Percentiles rank a stretch among this genome's conserved stretches.
Evolutionary conservation across 2,113 vertebrate species (phyloP).

Genomic region (Chamaetylas fuelleborni): DNA sequence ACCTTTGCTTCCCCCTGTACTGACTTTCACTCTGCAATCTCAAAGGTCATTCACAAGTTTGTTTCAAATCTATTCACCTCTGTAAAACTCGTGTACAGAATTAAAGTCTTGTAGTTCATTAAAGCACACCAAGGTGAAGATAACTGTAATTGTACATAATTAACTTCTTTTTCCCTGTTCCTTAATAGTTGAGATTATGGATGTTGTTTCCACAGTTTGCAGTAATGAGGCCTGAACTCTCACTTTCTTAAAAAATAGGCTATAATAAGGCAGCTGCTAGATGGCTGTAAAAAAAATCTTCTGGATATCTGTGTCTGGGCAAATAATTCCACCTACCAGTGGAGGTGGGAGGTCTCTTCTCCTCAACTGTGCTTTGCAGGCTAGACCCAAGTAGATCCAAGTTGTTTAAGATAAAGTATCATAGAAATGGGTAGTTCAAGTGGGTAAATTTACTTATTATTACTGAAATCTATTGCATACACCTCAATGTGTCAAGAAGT

Average conservation of each 20-base stretch:
- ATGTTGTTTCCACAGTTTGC: slow-evolving; percentile 11
- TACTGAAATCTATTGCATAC: not conserved
- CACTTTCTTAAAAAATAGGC: not conserved
- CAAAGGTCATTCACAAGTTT: not conserved
- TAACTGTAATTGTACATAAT: slow-evolving; percentile 3
- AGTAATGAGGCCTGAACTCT: slow-evolving; percentile 30
- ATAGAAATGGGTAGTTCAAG: not conserved
- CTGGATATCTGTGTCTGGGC: not conserved
- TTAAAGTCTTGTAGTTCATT: slow-evolving; percentile 9
- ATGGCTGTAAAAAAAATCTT: not conserved
- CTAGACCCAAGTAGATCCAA: not conserved
- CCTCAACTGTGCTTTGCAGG: not conserved
- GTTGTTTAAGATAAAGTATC: not conserved
- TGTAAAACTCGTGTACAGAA: slow-evolving; percentile 7
- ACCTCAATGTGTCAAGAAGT: not conserved
- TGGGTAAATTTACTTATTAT: not conserved
- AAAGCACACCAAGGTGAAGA: slow-evolving; percentile 1
- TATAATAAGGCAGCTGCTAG: not conserved
- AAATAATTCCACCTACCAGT: not conserved
- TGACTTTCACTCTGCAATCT: not conserved
- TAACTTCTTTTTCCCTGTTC: not conserved
- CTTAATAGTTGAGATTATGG: slow-evolving; percentile 26
- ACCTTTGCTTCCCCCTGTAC: not conserved
- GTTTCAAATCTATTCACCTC: not conserved
- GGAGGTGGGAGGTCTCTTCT: not conserved